Evolutionary conservation across 2,888 invertebrate species (phyloP), one percentile per base, ranked within the genome.

Genomic region (Charanyca ferruginea): DNA sequence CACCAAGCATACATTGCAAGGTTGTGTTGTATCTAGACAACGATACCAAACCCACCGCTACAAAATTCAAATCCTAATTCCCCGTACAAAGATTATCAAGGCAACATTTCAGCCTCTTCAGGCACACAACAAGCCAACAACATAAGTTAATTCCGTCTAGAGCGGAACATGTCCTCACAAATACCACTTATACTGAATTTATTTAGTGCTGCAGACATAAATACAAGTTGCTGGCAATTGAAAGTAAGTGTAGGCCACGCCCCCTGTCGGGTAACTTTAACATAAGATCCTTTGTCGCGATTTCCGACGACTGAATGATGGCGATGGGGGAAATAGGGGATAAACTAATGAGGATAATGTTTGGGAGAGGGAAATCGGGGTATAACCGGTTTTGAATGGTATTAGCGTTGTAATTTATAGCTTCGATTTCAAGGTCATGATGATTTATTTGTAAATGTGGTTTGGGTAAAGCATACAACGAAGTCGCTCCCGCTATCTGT

Each of bases 151-250:
- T 63, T 47, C 44, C 44, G 48, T 44, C 64, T 61, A 32, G 66
- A 80, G 73, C 83, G 81, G 83, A 84, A 84, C 83, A 83, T 80
- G 83, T 66, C 71, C 85, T 87, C 90, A 84, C 92, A 92, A 92
- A 92, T 90, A 92, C 90, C 89, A 90, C 90, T 93, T 92, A 90
- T 87, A 87, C 83, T 81, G 82, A 93, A 93, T 93, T 91, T 93
- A 94, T 94, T 90, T 89, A 87, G 85, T 84, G 79, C 84, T 84
- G 84, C 82, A 80, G 87, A 88, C 91, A 92, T 94, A 94, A 93
- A 94, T 93, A 93, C 73, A 70, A 81, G 54, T 61, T 69, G 61
- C 80, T 79, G 84, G 88, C 87, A 89, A 92, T 91, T 91, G 92
- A 91, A 91, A 92, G 90, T 91, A 91, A 92, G 89, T 88, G 90